Percentiles rank a stretch among this genome's conserved stretches.
These are phyloP conservation scores for Aurelia aurita DNA, from an alignment of 30 jellyfish, hydroid and myxozoan genomes.

Conservation along the genomic window DNA sequence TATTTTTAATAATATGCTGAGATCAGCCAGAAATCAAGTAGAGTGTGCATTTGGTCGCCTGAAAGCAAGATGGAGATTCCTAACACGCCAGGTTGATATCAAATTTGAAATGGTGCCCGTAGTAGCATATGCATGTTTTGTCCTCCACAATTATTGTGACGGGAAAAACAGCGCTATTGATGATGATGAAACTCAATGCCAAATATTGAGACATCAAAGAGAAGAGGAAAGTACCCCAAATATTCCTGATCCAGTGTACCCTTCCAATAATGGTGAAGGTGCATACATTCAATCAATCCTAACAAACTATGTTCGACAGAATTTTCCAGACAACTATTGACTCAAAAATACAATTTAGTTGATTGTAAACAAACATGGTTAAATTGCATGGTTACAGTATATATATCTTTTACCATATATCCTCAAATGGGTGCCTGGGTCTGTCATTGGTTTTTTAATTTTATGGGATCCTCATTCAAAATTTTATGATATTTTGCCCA, in stretches of 20 bases:
- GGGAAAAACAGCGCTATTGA: neutral
- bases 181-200: slow-evolving; percentile 11
- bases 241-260: slow-evolving; percentile 11
- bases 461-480: no score
- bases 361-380: no score
- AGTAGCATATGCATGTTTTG: slow-evolving; percentile 56
- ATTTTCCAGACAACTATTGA: slow-evolving; percentile 2
- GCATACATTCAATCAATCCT: neutral
- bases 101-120: slow-evolving; percentile 16
- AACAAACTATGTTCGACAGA: neutral
- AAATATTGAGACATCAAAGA: neutral
- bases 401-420: neutral
- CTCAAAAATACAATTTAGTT: neutral
- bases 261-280: slow-evolving; percentile 10
- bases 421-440: no score
- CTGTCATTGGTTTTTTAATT: no score
- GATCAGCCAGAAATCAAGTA: slow-evolving; percentile 49
- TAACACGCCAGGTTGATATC: slow-evolving; percentile 12
- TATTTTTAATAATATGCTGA: slow-evolving; percentile 37
- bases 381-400: neutral
- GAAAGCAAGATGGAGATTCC: slow-evolving; percentile 60
- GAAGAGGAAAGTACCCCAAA: slow-evolving; percentile 7
- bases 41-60: slow-evolving; percentile 69
- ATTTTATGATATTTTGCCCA: no score
- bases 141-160: slow-evolving; percentile 53